Percentiles rank a stretch among this genome's conserved stretches.
Conservation (phyloP, 2,888 invertebrate genomes). For the Scaptomyza polygonia region DNA sequence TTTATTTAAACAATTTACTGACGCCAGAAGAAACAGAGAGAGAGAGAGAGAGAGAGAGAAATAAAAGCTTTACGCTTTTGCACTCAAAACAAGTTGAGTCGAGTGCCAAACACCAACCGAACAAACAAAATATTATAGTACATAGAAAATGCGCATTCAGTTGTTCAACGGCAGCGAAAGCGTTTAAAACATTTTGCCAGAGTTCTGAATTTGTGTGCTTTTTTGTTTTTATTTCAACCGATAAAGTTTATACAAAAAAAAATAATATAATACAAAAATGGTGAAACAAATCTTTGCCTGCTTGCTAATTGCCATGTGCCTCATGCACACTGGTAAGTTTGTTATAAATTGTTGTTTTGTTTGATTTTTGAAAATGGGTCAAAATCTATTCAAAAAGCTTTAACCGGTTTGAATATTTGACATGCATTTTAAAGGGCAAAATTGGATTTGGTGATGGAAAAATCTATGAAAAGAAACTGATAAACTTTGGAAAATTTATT, state of each 20-base stretch:
- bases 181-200: constrained; percentile 28
- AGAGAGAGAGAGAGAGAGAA: no score
- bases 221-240: neutral
- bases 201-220: neutral
- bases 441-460: neutral
- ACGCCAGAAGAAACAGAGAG: constrained; percentile 1
- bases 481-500: no score
- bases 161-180: constrained; percentile 54
- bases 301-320: constrained; percentile 74
- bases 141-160: constrained; percentile 57
- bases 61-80: constrained; percentile 50
- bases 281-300: constrained; percentile 74
- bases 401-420: constrained; percentile 30
- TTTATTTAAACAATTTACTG: constrained; percentile 42
- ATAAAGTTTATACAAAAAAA: neutral
- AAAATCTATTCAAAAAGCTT: neutral
- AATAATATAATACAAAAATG: constrained; percentile 59
- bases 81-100: constrained; percentile 43
- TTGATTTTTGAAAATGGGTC: neutral
- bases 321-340: constrained; percentile 80
- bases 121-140: constrained; percentile 29
- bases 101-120: constrained; percentile 19
- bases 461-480: neutral
- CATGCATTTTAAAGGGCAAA: neutral
- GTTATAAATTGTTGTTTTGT: no score